Base-by-base conservation (phyloP, 2,113 vertebrate genomes). In the Leptobrachium ailaonicum region DNA sequence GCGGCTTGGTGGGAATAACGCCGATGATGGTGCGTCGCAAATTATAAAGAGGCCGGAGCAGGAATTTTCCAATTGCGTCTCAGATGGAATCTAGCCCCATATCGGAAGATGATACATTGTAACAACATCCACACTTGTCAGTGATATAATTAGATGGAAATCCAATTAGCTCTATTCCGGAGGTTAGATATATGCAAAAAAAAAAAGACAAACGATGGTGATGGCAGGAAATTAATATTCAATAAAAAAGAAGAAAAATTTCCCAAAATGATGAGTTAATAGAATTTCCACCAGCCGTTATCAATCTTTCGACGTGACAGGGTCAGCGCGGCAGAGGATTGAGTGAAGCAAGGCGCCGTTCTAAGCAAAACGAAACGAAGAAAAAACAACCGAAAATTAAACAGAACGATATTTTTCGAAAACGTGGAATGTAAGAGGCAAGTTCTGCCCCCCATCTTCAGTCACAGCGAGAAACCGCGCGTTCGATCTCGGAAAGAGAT, bases 351-450 rank as follows among this genome's bases (percentile, higher is more conserved):
- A 32, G 45, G 0, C 41, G 73, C 44, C 73, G 43, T 84, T 74
- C 84, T 71, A 62, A 50, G 83, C 82, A 64, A 85, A 41, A 53
- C 11, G 72, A 40, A 8, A 75, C 76, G 85, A 66, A 3, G 1
- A 54, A 58, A 3, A 32, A 6, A 2, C 12, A 54, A 54, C 6
- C 50, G 50, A 32, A 32, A 0, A 5, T 0, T 6, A 45, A 84
- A 45, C 41, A 3, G 7, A 40, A 4, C 42, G 86, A 77, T 82
- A 86, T 82, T 79, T 85, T 85, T 72, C 66, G 67, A 10, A 54
- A 82, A 2, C 41, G 40, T 80, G 83, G 79, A 32, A 50, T 60
- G 10, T 60, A 60, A 60, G 10, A 79, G 85, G 62, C 6, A 75
- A 70, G 64, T 66, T 79, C 66, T 13, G 41, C n/a, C 77, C 20